A percentile compares a stretch with the other conserved stretches of the same genome.
These are phyloP conservation scores for Trididemnum miniatum DNA, from an alignment of 23 tunicate genomes.

Conservation along the genomic window DNA sequence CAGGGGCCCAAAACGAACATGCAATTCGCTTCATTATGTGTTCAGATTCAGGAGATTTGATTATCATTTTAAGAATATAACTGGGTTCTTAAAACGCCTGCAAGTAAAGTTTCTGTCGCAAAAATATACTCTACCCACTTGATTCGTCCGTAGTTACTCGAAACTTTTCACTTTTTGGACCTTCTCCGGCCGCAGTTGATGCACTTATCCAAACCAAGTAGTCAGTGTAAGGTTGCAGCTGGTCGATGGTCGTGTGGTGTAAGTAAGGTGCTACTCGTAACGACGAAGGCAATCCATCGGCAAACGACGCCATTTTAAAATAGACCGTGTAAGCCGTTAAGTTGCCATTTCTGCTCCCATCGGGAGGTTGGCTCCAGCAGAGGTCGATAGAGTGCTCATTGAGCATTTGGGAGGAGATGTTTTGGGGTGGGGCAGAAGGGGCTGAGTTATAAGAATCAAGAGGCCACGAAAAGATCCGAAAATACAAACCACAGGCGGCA, in stretches of 20 bases:
- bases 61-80: too few species aligned
- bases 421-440: slow-evolving; percentile 86
- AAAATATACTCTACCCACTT: slow-evolving; percentile 21
- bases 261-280: slow-evolving; percentile 6
- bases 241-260: not conserved
- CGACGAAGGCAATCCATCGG: not conserved
- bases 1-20: too few species aligned
- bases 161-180: slow-evolving; percentile 58
- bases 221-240: slow-evolving; percentile 51
- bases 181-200: slow-evolving; percentile 81
- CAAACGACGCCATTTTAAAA: not conserved
- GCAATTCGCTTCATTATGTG: too few species aligned
- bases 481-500: too few species aligned
- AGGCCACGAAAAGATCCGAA: too few species aligned
- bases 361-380: slow-evolving; percentile 52
- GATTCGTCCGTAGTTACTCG: slow-evolving; percentile 51
- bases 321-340: slow-evolving; percentile 56
- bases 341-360: slow-evolving; percentile 51
- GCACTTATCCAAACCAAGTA: slow-evolving; percentile 73
- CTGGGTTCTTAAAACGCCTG: too few species aligned
- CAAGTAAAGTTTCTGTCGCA: too few species aligned
- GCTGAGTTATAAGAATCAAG: slow-evolving; percentile 15
- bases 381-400: slow-evolving; percentile 46
- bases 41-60: too few species aligned
- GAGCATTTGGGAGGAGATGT: slow-evolving; percentile 36